Conservation (phyloP, 2,888 invertebrate species). For the Hyposoter dolosus region DNA sequence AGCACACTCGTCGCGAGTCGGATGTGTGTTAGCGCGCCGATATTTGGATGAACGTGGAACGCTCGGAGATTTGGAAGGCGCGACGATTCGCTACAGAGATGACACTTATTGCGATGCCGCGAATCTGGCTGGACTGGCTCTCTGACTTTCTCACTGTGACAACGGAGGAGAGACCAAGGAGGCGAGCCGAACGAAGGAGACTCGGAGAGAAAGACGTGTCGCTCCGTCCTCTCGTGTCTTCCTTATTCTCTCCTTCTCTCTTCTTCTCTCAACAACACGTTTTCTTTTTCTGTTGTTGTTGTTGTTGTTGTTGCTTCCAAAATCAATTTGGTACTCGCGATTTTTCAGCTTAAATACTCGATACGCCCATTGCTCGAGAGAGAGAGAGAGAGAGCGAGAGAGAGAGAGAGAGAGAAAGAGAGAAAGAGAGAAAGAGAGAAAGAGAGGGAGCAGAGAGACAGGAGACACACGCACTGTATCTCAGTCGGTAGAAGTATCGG, state of each 20-base stretch:
- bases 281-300: too few relatives aligned
- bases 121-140: slow-evolving; percentile 56
- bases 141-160: slow-evolving; percentile 54
- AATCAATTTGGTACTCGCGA: too few relatives aligned
- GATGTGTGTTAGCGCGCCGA: slow-evolving; percentile 83
- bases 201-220: slow-evolving; percentile 75
- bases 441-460: slow-evolving; percentile 27
- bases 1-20: slow-evolving; percentile 71
- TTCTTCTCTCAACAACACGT: slow-evolving; percentile 38
- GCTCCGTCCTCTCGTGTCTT: slow-evolving; percentile 75
- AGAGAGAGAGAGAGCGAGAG: not conserved
- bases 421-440: not conserved
- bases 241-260: slow-evolving; percentile 58
- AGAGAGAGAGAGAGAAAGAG: slow-evolving; percentile 6
- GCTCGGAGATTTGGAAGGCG: slow-evolving; percentile 18
- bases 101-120: slow-evolving; percentile 47
- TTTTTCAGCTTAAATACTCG: too few relatives aligned
- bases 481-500: slow-evolving; percentile 79
- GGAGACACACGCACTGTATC: slow-evolving; percentile 43
- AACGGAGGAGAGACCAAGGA: slow-evolving; percentile 62
- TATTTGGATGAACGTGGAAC: slow-evolving; percentile 79
- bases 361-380: too few relatives aligned
- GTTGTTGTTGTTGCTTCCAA: too few relatives aligned
- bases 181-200: slow-evolving; percentile 79
- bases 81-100: slow-evolving; percentile 56